phyloP scores from a whole-genome alignment of 2,113 vertebrate species.

The Scomber japonicus region DNA sequence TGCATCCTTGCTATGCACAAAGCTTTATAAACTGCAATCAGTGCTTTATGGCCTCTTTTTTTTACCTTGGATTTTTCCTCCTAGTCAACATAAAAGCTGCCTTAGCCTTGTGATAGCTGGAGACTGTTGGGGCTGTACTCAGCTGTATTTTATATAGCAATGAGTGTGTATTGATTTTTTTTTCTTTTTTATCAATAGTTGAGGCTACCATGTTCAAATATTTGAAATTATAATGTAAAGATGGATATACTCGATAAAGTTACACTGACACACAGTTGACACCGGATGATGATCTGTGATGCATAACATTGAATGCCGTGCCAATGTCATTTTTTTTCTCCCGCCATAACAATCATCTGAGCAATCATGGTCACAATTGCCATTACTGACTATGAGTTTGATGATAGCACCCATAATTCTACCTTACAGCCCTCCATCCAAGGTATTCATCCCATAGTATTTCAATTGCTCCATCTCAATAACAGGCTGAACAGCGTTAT shows the following conservation, averaged over 20 bases:
- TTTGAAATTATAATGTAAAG: background rate
- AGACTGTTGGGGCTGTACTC: background rate
- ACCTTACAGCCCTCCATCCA: constrained; percentile 44
- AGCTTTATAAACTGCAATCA: background rate
- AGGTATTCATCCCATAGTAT: constrained; percentile 58
- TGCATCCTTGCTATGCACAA: background rate
- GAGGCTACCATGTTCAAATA: background rate
- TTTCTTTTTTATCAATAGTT: too few species aligned
- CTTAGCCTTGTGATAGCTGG: constrained; percentile 1
- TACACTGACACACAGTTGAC: constrained; percentile 19
- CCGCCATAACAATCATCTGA: constrained; percentile 62
- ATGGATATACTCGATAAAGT: background rate
- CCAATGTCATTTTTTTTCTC: constrained; percentile 39
- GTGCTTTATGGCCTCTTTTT: background rate
- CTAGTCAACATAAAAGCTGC: background rate
- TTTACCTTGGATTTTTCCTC: background rate
- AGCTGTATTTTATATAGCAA: too few species aligned
- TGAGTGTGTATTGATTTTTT: too few species aligned
- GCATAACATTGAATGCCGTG: constrained; percentile 41
- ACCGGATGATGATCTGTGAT: constrained; percentile 5
- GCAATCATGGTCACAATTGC: constrained; percentile 56
- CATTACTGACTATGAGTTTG: constrained; percentile 61
- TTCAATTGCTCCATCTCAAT: constrained; percentile 54
- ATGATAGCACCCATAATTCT: constrained; percentile 64
- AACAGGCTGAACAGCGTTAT: background rate